A percentile compares a stretch with the other conserved stretches of the same genome.
Evolutionary conservation across 2,797 vertebrate species (phyloP).

Genomic region (Pampus argenteus): DNA sequence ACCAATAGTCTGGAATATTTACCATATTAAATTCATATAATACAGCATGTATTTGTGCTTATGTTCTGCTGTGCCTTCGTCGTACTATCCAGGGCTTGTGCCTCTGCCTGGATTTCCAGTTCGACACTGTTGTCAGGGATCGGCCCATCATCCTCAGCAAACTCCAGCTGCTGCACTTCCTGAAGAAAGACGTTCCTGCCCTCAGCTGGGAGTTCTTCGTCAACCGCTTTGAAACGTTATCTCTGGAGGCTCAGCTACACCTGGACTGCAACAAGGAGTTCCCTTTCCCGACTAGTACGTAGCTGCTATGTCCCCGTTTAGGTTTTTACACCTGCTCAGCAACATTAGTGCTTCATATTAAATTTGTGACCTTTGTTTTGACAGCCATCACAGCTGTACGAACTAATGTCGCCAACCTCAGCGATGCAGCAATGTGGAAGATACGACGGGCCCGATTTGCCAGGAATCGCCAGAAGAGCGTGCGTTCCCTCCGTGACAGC

Average conservation of each 20-base stretch:
- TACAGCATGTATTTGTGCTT: neutral
- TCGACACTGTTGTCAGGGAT: slow-evolving; percentile 98
- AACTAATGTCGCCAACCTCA: slow-evolving; percentile 98
- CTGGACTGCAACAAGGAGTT: slow-evolving; percentile 99
- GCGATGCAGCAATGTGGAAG: slow-evolving; percentile 98
- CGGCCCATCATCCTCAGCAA: slow-evolving; percentile 97
- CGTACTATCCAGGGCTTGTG: slow-evolving; percentile 89
- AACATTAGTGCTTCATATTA: neutral
- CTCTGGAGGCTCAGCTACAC: slow-evolving; percentile 97
- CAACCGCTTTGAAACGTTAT: slow-evolving; percentile 97
- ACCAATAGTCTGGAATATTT: too few species aligned
- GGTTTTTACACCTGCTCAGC: slow-evolving; percentile 7
- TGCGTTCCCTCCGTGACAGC: slow-evolving; percentile 96
- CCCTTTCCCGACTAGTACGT: slow-evolving; percentile 97
- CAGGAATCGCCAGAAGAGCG: slow-evolving; percentile 96
- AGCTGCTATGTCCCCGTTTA: slow-evolving; percentile 21
- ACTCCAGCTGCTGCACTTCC: slow-evolving; percentile 94
- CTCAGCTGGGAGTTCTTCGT: slow-evolving; percentile 99
- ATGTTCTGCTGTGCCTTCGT: slow-evolving; percentile 12
- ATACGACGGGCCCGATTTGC: slow-evolving; percentile 97
- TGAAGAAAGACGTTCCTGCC: slow-evolving; percentile 96
- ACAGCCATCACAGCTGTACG: slow-evolving; percentile 97
- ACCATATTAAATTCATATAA: too few species aligned
- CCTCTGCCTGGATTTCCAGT: slow-evolving; percentile 98
- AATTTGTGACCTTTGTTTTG: slow-evolving; percentile 10